phyloP scores from a whole-genome alignment of 2,888 invertebrate species.

The Sipha maydis region DNA sequence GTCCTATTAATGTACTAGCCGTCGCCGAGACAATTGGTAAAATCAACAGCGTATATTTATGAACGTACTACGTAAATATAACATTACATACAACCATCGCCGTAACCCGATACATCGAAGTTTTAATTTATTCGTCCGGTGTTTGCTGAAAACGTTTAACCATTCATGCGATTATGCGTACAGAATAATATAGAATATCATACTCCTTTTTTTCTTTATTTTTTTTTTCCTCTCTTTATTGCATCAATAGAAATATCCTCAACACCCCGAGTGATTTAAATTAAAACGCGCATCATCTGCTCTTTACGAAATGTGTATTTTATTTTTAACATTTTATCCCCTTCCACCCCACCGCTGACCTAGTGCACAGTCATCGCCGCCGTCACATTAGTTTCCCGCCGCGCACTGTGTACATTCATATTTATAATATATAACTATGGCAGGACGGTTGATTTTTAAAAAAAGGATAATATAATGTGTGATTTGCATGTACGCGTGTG shows the following conservation, averaged over 20 bases:
- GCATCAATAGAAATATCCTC: constrained; percentile 22
- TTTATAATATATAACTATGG: not conserved
- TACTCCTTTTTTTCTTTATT: not conserved
- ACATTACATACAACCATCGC: constrained; percentile 2
- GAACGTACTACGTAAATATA: constrained; percentile 1
- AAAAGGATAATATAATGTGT: constrained; percentile 4
- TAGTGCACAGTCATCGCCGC: not conserved
- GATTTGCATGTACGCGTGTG: not conserved
- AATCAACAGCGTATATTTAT: constrained; percentile 23
- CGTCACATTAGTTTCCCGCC: not conserved
- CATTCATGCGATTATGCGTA: not conserved
- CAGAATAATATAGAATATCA: not conserved
- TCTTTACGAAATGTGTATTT: constrained; percentile 5
- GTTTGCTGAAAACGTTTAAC: constrained; percentile 42
- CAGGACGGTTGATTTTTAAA: not conserved
- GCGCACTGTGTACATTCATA: not conserved
- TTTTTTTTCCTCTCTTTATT: no score
- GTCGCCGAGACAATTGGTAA: constrained; percentile 40
- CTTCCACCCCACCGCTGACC: not conserved
- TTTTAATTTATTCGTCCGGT: constrained; percentile 52
- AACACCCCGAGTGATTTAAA: constrained; percentile 47
- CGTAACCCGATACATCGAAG: constrained; percentile 40
- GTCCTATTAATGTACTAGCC: not conserved
- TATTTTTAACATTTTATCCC: constrained; percentile 9
- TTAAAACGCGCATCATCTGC: constrained; percentile 47